Base-by-base conservation (phyloP, 2,888 invertebrate genomes). In the Pachymerium ferrugineum region DNA sequence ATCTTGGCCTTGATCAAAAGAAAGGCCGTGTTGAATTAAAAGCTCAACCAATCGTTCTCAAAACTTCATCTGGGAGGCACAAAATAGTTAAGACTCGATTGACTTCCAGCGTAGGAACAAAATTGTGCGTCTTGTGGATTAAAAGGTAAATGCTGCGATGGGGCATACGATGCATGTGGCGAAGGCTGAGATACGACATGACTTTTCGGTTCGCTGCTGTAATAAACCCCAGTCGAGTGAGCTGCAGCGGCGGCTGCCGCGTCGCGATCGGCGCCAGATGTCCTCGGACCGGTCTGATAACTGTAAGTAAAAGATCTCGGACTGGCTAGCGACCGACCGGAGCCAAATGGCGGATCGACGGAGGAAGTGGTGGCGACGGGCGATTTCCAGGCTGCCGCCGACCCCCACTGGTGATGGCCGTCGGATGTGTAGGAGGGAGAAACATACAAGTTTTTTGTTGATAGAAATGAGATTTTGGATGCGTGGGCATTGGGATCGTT, bases 11-110 rank as follows among this genome's bases (percentile, higher is more conserved):
- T n/a, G n/a, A n/a, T n/a, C n/a, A n/a, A n/a, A n/a, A n/a, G n/a
- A n/a, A n/a, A n/a, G n/a, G n/a, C n/a, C n/a, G n/a, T n/a, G n/a
- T n/a, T n/a, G n/a, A n/a, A n/a, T n/a, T n/a, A 33, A 33, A 33
- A 12, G 33, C 5, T 12, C 12, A 8, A 8, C 33, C 33, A 33
- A 6, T 33, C 33, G 33, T 8, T 33, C 6, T 54, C 22, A 10
- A 35, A 35, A 35, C 10, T 54, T 67, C 67, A 67, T 67, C 67
- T 67, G 5, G 67, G 67, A 67, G 67, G 67, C 12, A 67, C 67
- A 28, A 67, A 67, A 67, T 67, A 67, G 67, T 67, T 67, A 14
- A 67, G 19, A 3, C 5, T 6, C 5, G 67, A 28, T 19, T 67
- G 67, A 4, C 28, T 19, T 3, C 54, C 16, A 54, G 16, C 67